These are phyloP conservation scores for Alethe diademata DNA, from an alignment of 2,113 vertebrate genomes.

Conservation along the genomic window DNA sequence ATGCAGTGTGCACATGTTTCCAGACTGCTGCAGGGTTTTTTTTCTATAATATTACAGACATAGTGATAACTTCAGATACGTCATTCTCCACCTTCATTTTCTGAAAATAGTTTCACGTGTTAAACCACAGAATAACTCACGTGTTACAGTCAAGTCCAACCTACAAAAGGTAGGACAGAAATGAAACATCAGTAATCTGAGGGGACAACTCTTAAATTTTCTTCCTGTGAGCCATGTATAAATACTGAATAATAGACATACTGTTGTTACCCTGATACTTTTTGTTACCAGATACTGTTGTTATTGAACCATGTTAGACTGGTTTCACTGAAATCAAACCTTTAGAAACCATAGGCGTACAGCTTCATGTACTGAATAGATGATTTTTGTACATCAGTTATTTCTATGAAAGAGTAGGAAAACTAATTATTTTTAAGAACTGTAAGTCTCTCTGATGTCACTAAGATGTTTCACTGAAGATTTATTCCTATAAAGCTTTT, in stretches of 20 bases:
- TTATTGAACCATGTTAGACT: not conserved
- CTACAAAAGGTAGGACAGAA: not conserved
- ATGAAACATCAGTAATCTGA: not conserved
- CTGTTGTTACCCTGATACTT: too few relatives aligned
- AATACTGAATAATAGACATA: not conserved
- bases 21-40: rapidly evolving
- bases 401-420: not conserved
- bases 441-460: not conserved
- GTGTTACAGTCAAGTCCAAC: not conserved
- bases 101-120: not conserved
- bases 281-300: too few relatives aligned
- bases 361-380: not conserved
- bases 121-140: not conserved
- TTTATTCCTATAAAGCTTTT: not conserved
- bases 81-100: not conserved
- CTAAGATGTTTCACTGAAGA: not conserved
- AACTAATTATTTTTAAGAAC: not conserved
- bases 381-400: not conserved
- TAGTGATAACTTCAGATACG: not conserved
- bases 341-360: not conserved
- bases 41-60: not conserved
- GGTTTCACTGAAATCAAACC: not conserved
- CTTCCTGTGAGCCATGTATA: not conserved
- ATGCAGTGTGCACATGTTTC: rapidly evolving
- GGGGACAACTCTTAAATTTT: not conserved